Evolutionary conservation across 2,797 vertebrate genomes (phyloP), one percentile per base, ranked within the genome.

Genomic region (Arnoldichthys spilopterus): DNA sequence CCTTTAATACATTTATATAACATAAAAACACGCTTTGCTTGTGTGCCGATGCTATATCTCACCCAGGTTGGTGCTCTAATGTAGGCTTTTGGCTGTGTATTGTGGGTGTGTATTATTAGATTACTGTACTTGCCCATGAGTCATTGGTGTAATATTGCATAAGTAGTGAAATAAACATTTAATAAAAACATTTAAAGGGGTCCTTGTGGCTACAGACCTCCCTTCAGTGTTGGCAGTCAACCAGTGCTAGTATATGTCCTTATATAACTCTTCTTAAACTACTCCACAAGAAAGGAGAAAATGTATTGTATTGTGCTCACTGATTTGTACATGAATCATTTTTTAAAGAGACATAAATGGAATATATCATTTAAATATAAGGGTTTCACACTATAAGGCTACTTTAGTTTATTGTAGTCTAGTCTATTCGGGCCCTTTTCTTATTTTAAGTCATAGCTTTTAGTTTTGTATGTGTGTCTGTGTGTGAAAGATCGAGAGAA

Each of bases 371-470:
- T 9, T 22, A 53, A 9, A 7, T n/a, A 53, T 22, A 47, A 47
- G 2, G 15, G 3, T n/a, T 11, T 2, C 8, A 7, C 30, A 62
- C 28, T 6, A 34, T 3, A 4, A 12, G 43, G 43, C 16, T 40
- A 40, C 32, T 37, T n/a, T 22, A 32, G 18, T 62, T n/a, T n/a
- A n/a, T n/a, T n/a, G n/a, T n/a, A n/a, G n/a, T 3, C 34, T 37
- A 37, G 8, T 3, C 13, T 61, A 61, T 32, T 18, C 28, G 32
- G 15, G 18, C 30, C 18, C 61, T 59, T 59, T 30, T 4, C 26
- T 62, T 62, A 62, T 63, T 11, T 66, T 66, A 40, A 37, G 32
- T n/a, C 20, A 53, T n/a, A 45, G 67, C 58, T 43, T 72, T 28
- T 62, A 37, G 26, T 54, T 59, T 24, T 6, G 26, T 8, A 30